Percentiles rank a stretch among this genome's conserved stretches.
phyloP scores from a whole-genome alignment of 2,113 vertebrate species.

The Vulpes ferrilata region DNA sequence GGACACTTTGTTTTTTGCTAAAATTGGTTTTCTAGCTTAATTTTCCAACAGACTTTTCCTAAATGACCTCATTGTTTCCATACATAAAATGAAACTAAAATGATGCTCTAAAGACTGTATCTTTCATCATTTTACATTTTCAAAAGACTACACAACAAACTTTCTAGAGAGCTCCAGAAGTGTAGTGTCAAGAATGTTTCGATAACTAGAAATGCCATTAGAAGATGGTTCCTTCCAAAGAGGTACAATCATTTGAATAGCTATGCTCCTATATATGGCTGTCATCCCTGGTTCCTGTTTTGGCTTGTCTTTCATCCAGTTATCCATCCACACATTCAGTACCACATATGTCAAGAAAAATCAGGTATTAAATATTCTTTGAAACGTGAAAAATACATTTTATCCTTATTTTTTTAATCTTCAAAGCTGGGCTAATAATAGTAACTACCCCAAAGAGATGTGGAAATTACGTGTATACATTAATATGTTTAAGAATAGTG shows the following conservation, averaged over 20 bases:
- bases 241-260: not conserved
- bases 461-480: not conserved
- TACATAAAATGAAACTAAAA: conserved; percentile 37
- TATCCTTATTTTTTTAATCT: not conserved
- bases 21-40: not conserved
- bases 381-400: not conserved
- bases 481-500: not conserved
- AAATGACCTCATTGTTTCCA: conserved; percentile 51
- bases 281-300: not conserved
- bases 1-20: not conserved
- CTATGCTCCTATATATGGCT: not conserved
- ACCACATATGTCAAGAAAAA: not conserved
- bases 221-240: not conserved
- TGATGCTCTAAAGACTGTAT: not conserved
- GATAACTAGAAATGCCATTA: not conserved
- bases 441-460: not conserved
- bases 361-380: not conserved
- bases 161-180: not conserved
- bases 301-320: not conserved
- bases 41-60: not conserved
- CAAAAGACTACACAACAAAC: not conserved
- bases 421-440: not conserved
- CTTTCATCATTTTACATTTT: not conserved
- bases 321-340: not conserved
- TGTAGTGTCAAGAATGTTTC: not conserved